These are phyloP conservation scores for Varanus komodoensis DNA, from an alignment of 2,113 vertebrate genomes.

Conservation along the genomic window DNA sequence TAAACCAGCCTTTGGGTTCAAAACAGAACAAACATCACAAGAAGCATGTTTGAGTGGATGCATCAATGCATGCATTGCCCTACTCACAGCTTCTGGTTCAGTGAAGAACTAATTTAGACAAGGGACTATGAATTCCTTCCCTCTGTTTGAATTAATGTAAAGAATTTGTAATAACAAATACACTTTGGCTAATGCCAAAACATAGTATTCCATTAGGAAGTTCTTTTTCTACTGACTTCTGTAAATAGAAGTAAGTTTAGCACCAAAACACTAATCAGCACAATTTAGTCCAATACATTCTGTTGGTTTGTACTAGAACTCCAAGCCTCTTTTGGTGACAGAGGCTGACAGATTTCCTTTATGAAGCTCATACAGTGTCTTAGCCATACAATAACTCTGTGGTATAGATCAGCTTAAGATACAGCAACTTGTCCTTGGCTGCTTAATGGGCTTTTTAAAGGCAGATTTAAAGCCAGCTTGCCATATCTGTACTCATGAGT, in stretches of 20 bases:
- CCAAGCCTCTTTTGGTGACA: not conserved
- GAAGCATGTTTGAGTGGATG: not conserved
- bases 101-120: not conserved
- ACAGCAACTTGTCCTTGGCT: not conserved
- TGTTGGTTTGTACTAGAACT: not conserved
- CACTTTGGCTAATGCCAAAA: not conserved
- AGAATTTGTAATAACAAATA: not conserved
- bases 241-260: slow-evolving; percentile 7
- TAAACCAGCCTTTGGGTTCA: not conserved
- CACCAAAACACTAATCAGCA: slow-evolving; percentile 1
- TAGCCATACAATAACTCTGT: not conserved
- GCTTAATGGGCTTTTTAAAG: not conserved
- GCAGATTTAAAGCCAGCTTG: not conserved
- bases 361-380: not conserved
- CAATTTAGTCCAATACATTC: not conserved
- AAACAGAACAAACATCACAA: not conserved
- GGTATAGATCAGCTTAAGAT: not conserved
- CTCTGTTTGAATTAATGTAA: not conserved
- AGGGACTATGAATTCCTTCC: not conserved
- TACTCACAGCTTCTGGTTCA: not conserved
- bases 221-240: not conserved
- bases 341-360: not conserved
- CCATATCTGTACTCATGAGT: not conserved
- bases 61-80: not conserved
- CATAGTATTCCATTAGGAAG: not conserved